Base-by-base conservation (phyloP, 1,140 invertebrate genomes). In the Drosophila subobscura region DNA sequence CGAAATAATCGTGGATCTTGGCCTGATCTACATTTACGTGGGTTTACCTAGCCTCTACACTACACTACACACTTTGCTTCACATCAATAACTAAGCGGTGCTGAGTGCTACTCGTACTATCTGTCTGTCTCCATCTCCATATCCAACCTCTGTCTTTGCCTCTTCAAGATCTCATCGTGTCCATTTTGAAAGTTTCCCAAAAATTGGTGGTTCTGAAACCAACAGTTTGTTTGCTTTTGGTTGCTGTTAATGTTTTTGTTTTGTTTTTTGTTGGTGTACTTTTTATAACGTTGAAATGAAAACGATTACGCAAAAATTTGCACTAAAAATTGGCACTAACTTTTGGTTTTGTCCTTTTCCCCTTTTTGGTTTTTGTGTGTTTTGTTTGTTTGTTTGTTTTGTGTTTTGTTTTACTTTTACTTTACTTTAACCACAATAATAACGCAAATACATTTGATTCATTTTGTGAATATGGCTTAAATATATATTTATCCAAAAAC, bases 141-240 rank as follows among this genome's bases (percentile, higher is more conserved):
- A 12, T 33, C 27, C 45, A 41, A 59, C 7, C 44, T 29, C 7
- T 47, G 37, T 27, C 12, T 16, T 52, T 29, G 5, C 29, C 37
- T 51, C 55, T 59, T 65, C 22, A 40, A 40, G 49, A 23, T 64
- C 47, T 64, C 10, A 40, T 70, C 51, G 52, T 49, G 42, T 72
- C 40, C 16, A 41, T 49, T 53, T 79, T 64, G 79, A 83, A 81
- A 76, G 59, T 83, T 50, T 78, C 78, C 83, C 78, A 86, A 86
- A 86, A 86, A 86, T 88, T 88, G 83, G 83, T 88, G 83, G 83
- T 88, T 79, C 44, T 88, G 83, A 88, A 88, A 88, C 83, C 83
- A 88, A 88, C 83, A 49, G 73, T 77, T 71, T 12, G 59, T 53
- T 53, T 72, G 22, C 61, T 44, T 42, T 55, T 55, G 25, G 5